Evolutionary conservation across 1,140 invertebrate species (phyloP).

Genomic region (Atopsyche davidsoni): DNA sequence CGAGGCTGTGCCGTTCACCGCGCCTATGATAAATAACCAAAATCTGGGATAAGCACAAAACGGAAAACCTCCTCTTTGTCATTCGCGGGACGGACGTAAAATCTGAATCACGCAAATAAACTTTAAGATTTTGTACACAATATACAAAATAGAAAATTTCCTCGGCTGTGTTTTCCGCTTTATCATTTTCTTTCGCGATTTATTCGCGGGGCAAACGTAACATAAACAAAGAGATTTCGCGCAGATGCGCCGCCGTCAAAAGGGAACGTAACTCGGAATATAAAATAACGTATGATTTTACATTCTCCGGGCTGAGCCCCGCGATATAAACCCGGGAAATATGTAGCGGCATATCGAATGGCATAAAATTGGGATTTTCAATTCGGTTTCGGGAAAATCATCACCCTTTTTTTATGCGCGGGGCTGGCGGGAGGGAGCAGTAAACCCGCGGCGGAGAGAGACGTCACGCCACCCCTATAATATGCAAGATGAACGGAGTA

Average conservation of each 20-base stretch:
- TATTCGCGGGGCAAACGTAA: constrained; percentile 28
- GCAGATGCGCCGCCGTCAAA: constrained; percentile 19
- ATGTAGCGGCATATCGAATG: constrained; percentile 31
- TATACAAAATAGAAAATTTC: constrained; percentile 25
- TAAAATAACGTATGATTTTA: constrained; percentile 29
- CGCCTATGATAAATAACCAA: constrained; percentile 16
- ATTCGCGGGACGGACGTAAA: constrained; percentile 27
- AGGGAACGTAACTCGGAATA: constrained; percentile 17
- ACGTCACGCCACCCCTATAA: constrained; percentile 23
- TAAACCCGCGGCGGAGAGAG: constrained; percentile 7
- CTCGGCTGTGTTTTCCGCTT: constrained; percentile 23
- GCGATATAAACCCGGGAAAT: constrained; percentile 30
- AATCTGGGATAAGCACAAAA: constrained; percentile 19
- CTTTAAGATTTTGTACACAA: constrained; percentile 31
- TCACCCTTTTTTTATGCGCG: constrained; percentile 29
- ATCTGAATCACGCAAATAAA: constrained; percentile 30
- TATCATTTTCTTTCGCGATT: constrained; percentile 28
- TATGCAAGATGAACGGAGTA: constrained; percentile 31
- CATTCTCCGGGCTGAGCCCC: constrained; percentile 12
- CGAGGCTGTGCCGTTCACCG: no score
- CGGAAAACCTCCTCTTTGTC: constrained; percentile 12
- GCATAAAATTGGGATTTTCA: constrained; percentile 31
- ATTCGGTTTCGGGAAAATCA: constrained; percentile 32
- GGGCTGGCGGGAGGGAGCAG: not conserved
- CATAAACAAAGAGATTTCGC: constrained; percentile 30